Percentiles rank a stretch among this genome's conserved stretches.
Evolutionary conservation across 2,113 vertebrate species (phyloP).

Genomic region (Antennarius striatus): DNA sequence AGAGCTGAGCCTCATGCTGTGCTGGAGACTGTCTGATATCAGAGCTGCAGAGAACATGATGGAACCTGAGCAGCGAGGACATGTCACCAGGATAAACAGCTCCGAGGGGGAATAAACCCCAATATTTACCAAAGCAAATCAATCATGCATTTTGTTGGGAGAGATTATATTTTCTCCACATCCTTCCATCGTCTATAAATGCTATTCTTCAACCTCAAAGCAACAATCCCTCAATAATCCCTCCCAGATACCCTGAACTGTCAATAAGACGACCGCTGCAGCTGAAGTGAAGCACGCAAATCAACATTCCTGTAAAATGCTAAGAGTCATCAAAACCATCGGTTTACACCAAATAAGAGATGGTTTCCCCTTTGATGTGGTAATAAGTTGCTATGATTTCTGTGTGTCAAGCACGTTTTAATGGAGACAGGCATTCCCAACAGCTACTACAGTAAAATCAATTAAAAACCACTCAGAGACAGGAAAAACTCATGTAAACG

Average conservation of each 20-base stretch:
- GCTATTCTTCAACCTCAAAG: not conserved
- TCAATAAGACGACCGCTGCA: conserved; percentile 33
- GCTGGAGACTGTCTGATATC: conserved; percentile 54
- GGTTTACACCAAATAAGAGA: conserved; percentile 53
- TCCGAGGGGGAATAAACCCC: conserved; percentile 23
- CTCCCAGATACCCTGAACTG: conserved; percentile 1
- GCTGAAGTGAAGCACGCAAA: conserved; percentile 40
- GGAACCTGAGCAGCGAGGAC: conserved; percentile 46
- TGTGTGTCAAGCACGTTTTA: conserved; percentile 70
- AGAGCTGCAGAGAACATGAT: conserved; percentile 39
- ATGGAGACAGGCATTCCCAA: conserved; percentile 63
- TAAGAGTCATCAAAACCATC: conserved; percentile 59
- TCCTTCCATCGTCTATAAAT: not conserved
- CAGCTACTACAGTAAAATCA: conserved; percentile 70
- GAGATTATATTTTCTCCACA: conserved; percentile 12
- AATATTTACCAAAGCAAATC: conserved; percentile 6
- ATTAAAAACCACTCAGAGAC: conserved; percentile 62
- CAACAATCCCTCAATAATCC: not conserved
- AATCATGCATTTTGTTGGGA: not conserved
- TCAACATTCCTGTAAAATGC: conserved; percentile 46
- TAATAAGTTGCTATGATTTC: conserved; percentile 71
- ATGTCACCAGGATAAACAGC: conserved; percentile 39
- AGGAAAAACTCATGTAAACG: conserved; percentile 26
- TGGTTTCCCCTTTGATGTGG: conserved; percentile 71
- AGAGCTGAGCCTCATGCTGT: conserved; percentile 52